Evolutionary conservation across 2,888 invertebrate species (phyloP), one percentile per base, ranked within the genome.

Genomic region (Nudaria mundana): DNA sequence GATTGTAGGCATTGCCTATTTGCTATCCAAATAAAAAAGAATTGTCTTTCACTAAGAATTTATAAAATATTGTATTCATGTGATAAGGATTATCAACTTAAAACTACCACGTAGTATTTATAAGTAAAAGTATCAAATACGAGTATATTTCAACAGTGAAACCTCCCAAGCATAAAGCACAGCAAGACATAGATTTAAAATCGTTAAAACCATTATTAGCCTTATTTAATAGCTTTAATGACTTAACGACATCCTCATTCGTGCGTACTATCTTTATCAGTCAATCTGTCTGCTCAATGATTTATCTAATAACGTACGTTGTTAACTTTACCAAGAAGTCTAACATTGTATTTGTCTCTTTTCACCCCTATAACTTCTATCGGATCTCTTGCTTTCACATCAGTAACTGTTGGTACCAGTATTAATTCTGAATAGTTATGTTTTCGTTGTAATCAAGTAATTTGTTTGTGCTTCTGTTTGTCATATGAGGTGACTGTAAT

Each of bases 401-500:
- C 5, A 10, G 5, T 11, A 20, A 2, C 10, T 29, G 14, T 7
- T 29, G 10, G 8, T 20, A 14, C 10, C 11, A 4, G 6, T 15
- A 3, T 12, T 22, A 1, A 28, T 7, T 29, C 10, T 18, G n/a
- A 20, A 8, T 15, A n/a, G 22, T 34, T 10, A 12, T 26, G 8
- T 16, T 12, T 24, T 14, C n/a, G n/a, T n/a, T n/a, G n/a, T n/a
- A n/a, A n/a, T n/a, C n/a, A n/a, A n/a, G 13, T 25, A 22, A 25
- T 31, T 20, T 12, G 16, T 24, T 26, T 26, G 14, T 28, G 3
- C 20, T n/a, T 37, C 67, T 70, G 69, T 67, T 69, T 72, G 75
- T 79, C 76, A 76, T 72, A 14, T 77, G 67, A 58, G 64, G 60
- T 69, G 59, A 30, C 62, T 64, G 62, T 77, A 77, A 77, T 76